These are phyloP conservation scores for Hephaestus fuliginosus DNA, from an alignment of 2,797 vertebrate species.

Conservation along the genomic window DNA sequence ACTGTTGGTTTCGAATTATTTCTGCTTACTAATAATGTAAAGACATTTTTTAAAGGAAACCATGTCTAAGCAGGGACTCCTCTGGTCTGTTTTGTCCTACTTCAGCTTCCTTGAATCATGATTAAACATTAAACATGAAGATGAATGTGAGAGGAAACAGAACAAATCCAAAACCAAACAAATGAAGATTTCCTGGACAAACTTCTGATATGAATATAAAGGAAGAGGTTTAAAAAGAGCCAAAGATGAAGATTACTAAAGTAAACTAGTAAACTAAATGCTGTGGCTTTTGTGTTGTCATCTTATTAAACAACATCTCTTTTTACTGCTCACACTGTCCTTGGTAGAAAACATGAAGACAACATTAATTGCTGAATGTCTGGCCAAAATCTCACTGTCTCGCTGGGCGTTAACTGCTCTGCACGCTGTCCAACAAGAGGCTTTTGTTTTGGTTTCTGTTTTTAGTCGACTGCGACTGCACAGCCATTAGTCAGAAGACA, in stretches of 20 bases:
- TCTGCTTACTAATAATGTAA: background rate
- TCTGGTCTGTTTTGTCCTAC: background rate
- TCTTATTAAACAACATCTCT: background rate
- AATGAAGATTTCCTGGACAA: background rate
- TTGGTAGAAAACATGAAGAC: constrained; percentile 29
- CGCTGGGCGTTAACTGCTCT: constrained; percentile 39
- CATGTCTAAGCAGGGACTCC: background rate
- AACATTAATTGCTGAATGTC: constrained; percentile 50
- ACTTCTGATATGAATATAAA: background rate
- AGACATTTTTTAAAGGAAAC: background rate
- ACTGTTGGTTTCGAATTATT: background rate
- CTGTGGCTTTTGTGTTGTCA: too few relatives aligned
- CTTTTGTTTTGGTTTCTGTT: constrained; percentile 60
- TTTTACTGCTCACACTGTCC: background rate
- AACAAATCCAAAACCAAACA: background rate
- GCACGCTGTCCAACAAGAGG: constrained; percentile 56
- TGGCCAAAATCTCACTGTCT: constrained; percentile 54
- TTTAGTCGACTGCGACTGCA: constrained; percentile 31
- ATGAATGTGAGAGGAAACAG: constrained; percentile 3
- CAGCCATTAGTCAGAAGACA: constrained; percentile 17
- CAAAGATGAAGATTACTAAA: background rate
- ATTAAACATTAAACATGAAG: constrained; percentile 2
- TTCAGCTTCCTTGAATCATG: background rate
- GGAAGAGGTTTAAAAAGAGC: background rate
- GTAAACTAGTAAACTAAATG: background rate